A percentile compares a stretch with the other conserved stretches of the same genome.
Conservation (phyloP, 2,888 invertebrate species). For the Capitulum mitella region DNA sequence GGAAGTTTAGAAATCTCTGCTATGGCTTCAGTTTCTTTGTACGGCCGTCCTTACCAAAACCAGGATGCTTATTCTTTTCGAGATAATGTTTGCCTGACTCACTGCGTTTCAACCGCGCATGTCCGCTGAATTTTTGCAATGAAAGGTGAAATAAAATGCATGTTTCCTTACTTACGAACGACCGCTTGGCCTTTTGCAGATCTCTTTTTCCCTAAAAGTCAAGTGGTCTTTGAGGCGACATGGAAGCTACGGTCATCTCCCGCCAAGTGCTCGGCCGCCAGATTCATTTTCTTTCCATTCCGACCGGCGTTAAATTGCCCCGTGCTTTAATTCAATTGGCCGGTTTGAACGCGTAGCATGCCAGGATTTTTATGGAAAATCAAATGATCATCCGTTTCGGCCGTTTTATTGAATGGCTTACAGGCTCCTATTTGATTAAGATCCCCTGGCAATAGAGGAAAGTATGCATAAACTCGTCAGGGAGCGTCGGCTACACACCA, state of each 20-base stretch:
- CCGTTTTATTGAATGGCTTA: background rate
- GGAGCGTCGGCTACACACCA: background rate
- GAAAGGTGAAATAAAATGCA: no score
- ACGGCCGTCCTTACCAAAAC: no score
- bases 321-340: background rate
- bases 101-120: no score
- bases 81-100: no score
- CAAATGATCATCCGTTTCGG: constrained; percentile 7
- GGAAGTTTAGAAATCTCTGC: no score
- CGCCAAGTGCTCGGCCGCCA: background rate
- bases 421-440: background rate
- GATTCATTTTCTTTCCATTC: background rate
- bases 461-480: constrained; percentile 20
- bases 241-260: background rate
- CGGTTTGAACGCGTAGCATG: background rate
- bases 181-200: no score
- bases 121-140: background rate
- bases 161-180: no score
- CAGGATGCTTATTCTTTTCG: no score
- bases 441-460: constrained; percentile 10
- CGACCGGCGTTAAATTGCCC: background rate
- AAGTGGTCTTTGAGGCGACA: background rate
- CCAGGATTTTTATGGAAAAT: background rate
- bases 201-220: background rate
- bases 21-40: no score